phyloP scores from a whole-genome alignment of 2,888 invertebrate genomes.

The Ferrisia virgata region DNA sequence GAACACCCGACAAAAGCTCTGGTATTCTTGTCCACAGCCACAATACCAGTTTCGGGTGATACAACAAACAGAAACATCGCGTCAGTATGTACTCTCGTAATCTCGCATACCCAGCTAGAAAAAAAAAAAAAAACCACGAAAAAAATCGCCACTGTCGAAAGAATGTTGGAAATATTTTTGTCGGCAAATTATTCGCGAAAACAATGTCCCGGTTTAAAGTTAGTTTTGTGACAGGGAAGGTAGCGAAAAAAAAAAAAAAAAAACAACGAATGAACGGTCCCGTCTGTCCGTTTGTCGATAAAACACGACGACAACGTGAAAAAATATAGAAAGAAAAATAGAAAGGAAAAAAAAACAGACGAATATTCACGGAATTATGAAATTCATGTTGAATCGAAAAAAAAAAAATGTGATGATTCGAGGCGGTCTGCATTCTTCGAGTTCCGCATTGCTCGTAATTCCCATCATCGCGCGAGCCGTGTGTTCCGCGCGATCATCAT shows the following conservation, averaged over 20 bases:
- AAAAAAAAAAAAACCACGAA: no score
- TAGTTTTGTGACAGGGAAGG: background rate
- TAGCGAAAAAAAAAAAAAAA: background rate
- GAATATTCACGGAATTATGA: conserved; percentile 41
- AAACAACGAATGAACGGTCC: no score
- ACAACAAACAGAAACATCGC: conserved; percentile 35
- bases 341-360: conserved; percentile 21
- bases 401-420: conserved; percentile 45
- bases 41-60: conserved; percentile 38
- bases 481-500: background rate
- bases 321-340: conserved; percentile 10
- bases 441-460: conserved; percentile 44
- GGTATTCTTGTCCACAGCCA: background rate
- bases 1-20: background rate
- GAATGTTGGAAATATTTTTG: conserved; percentile 41
- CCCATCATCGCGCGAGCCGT: conserved; percentile 29
- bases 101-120: background rate
- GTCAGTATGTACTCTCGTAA: background rate
- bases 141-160: conserved; percentile 15
- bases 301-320: conserved; percentile 2
- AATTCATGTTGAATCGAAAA: conserved; percentile 41
- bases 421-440: conserved; percentile 45
- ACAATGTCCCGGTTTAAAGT: conserved; percentile 39
- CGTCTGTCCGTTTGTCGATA: background rate
- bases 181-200: conserved; percentile 44